Evolutionary conservation across 2,113 vertebrate species (phyloP).

Genomic region (Spheniscus mendiculus): DNA sequence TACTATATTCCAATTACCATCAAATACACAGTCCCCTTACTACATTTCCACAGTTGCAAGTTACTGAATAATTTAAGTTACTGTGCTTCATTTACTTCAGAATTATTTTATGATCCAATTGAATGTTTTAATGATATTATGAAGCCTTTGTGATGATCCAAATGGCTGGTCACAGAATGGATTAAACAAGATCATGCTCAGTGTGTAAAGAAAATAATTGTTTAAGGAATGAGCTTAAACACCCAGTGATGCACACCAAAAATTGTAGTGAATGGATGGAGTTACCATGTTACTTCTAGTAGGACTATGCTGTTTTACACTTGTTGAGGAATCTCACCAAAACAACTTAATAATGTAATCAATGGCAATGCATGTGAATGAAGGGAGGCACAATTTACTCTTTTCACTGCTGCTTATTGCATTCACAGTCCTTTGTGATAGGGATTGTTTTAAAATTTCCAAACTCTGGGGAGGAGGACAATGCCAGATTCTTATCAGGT

Average conservation of each 20-base stretch:
- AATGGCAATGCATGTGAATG: neutral
- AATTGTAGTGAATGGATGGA: neutral
- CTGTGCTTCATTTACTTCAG: conserved; percentile 58
- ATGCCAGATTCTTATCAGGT: neutral
- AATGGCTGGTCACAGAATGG: neutral
- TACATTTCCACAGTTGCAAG: conserved; percentile 20
- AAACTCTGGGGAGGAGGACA: neutral
- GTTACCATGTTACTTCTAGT: neutral
- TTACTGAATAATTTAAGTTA: conserved; percentile 56
- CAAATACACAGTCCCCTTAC: neutral
- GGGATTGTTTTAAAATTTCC: neutral
- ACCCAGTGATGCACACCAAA: neutral
- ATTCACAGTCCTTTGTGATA: neutral
- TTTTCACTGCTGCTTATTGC: neutral
- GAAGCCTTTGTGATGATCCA: conserved; percentile 38
- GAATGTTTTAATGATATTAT: conserved; percentile 61
- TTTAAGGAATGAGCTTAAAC: neutral
- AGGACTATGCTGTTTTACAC: neutral
- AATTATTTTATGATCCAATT: conserved; percentile 64
- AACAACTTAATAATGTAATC: neutral
- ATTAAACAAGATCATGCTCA: conserved; percentile 4
- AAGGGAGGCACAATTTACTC: neutral
- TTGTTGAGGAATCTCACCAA: neutral
- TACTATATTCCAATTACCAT: conserved; percentile 36
- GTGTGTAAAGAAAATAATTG: conserved; percentile 32